phyloP scores from a whole-genome alignment of 2,113 vertebrate genomes.

The Pluvianellus socialis region DNA sequence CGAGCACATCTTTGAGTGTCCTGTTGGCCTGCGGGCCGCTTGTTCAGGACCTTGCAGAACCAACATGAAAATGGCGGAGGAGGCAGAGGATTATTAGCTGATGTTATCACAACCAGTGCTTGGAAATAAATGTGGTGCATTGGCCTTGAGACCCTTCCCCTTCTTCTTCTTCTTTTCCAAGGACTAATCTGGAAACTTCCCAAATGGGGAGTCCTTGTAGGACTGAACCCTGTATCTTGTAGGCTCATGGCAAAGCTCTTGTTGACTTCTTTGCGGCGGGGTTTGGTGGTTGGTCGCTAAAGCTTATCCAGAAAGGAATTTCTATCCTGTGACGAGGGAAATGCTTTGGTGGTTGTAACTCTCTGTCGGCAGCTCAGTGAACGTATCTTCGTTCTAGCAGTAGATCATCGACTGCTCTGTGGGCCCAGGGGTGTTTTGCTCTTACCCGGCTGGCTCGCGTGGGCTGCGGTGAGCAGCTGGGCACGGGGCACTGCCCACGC shows the following conservation, averaged over 20 bases:
- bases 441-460: not conserved
- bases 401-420: not conserved
- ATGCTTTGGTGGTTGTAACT: not conserved
- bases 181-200: not conserved
- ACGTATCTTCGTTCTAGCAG: fast-evolving
- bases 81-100: not conserved
- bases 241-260: not conserved
- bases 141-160: not conserved
- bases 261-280: not conserved
- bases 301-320: not conserved
- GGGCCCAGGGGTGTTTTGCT: not conserved
- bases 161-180: not conserved
- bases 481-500: not conserved
- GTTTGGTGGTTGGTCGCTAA: not conserved
- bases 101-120: not conserved
- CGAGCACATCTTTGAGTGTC: not conserved
- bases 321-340: not conserved
- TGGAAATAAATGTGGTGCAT: not conserved
- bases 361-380: not conserved
- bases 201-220: not conserved
- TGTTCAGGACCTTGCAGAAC: not conserved
- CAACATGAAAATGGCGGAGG: not conserved
- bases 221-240: not conserved
- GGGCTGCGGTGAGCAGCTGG: not conserved
- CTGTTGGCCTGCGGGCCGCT: not conserved